These are phyloP conservation scores for Macrotrachela quadricornifera DNA, from an alignment of 1,140 invertebrate genomes.

Conservation along the genomic window DNA sequence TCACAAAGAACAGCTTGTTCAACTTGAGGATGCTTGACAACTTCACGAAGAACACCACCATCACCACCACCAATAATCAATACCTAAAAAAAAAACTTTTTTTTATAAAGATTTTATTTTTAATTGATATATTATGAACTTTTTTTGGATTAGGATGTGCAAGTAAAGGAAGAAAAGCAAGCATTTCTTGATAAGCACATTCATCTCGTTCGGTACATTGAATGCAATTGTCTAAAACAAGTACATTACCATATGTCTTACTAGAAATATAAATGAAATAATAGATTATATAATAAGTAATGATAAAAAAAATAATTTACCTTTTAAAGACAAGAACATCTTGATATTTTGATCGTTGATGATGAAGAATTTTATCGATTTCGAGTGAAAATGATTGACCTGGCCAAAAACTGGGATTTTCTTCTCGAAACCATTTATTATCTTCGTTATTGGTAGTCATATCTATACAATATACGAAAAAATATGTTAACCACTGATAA, in stretches of 20 bases:
- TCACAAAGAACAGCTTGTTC: slow-evolving; percentile 71
- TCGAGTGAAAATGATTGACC: slow-evolving; percentile 69
- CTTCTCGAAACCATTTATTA: slow-evolving; percentile 26
- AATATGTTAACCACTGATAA: background rate
- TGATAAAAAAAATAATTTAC: slow-evolving; percentile 36
- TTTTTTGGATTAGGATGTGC: slow-evolving; percentile 69
- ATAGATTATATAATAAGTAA: background rate
- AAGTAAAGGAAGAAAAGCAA: slow-evolving; percentile 72
- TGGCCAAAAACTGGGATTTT: slow-evolving; percentile 62
- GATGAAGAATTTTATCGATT: slow-evolving; percentile 57
- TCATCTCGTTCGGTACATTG: slow-evolving; percentile 90
- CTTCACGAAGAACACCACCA: slow-evolving; percentile 79
- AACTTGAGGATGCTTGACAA: slow-evolving; percentile 70
- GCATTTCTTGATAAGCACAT: slow-evolving; percentile 96
- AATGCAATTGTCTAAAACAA: slow-evolving; percentile 84
- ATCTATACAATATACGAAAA: too few species aligned
- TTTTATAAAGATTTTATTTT: background rate
- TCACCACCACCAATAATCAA: slow-evolving; percentile 92
- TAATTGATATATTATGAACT: slow-evolving; percentile 32
- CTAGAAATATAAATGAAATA: slow-evolving; percentile 33
- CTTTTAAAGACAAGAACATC: slow-evolving; percentile 70
- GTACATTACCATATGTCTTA: slow-evolving; percentile 58
- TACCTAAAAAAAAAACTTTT: slow-evolving; percentile 33
- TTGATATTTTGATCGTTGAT: slow-evolving; percentile 65
- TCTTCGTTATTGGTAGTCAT: too few species aligned